Conservation (phyloP, 2,888 invertebrate species). For the Silvanus unidentatus region DNA sequence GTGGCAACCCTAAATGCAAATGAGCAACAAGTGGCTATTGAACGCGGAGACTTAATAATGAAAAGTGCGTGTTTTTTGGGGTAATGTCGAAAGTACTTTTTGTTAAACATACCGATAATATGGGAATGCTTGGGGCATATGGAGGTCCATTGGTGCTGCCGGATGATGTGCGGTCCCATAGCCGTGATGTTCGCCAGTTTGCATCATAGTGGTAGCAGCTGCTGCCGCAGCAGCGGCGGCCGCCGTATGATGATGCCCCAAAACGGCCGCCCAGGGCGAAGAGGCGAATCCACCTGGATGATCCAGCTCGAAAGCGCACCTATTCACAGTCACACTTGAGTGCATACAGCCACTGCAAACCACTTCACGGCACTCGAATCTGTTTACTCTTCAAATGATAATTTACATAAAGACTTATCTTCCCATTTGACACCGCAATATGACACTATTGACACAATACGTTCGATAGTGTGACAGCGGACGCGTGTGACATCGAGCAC, state of each 20-base stretch:
- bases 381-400: not conserved
- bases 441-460: constrained; percentile 8
- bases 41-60: not conserved
- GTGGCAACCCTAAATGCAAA: constrained; percentile 42
- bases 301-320: constrained; percentile 56
- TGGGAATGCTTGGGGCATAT: constrained; percentile 86
- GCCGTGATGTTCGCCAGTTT: constrained; percentile 45
- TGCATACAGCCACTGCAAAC: constrained; percentile 36
- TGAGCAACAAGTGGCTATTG: constrained; percentile 41
- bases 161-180: constrained; percentile 57
- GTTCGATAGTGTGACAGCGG: not conserved
- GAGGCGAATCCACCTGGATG: constrained; percentile 67
- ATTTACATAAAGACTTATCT: not conserved
- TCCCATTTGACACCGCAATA: constrained; percentile 8
- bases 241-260: constrained; percentile 58
- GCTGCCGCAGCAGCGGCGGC: constrained; percentile 45
- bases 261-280: constrained; percentile 71
- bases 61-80: constrained; percentile 1
- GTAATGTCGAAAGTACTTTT: not conserved
- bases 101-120: constrained; percentile 72
- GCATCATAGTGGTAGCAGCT: constrained; percentile 46
- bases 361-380: constrained; percentile 8
- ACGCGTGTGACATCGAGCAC: constrained; percentile 56
- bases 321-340: constrained; percentile 39
- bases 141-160: constrained; percentile 76